Percentiles rank a stretch among this genome's conserved stretches.
Conservation (phyloP, 1,140 invertebrate genomes). For the Lanistes nyassanus region DNA sequence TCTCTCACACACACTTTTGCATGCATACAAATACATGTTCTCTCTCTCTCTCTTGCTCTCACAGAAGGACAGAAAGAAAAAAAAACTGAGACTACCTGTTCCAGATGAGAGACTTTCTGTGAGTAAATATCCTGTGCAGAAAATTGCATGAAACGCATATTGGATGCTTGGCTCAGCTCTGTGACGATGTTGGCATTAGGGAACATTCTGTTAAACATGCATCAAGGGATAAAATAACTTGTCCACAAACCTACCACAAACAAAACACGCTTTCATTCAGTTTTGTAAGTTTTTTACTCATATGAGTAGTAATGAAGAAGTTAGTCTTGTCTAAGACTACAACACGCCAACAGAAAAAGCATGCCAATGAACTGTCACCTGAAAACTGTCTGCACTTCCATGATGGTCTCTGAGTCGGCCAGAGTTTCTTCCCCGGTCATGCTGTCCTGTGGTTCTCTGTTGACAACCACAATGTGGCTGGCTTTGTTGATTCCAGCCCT, state of each 20-base stretch:
- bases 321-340: no score
- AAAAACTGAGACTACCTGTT: conserved; percentile 84
- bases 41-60: no score
- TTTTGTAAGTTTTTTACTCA: no score
- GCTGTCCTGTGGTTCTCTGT: conserved; percentile 90
- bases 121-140: conserved; percentile 96
- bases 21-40: no score
- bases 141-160: conserved; percentile 99
- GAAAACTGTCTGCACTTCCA: conserved; percentile 99
- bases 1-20: no score
- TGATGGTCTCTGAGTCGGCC: conserved; percentile 96
- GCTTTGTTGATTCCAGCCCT: conserved; percentile 94
- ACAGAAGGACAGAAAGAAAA: no score
- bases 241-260: no score
- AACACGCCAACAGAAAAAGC: no score
- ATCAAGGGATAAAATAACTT: not conserved
- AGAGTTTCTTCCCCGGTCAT: conserved; percentile 93
- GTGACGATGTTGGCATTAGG: conserved; percentile 58
- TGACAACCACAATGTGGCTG: conserved; percentile 98
- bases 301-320: no score
- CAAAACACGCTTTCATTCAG: no score
- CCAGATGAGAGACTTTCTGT: conserved; percentile 95
- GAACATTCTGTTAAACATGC: conserved; percentile 48
- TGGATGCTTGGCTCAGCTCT: conserved; percentile 86
- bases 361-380: conserved; percentile 74